These are phyloP conservation scores for Theocolax elegans DNA, from an alignment of 1,140 invertebrate species.

Conservation along the genomic window DNA sequence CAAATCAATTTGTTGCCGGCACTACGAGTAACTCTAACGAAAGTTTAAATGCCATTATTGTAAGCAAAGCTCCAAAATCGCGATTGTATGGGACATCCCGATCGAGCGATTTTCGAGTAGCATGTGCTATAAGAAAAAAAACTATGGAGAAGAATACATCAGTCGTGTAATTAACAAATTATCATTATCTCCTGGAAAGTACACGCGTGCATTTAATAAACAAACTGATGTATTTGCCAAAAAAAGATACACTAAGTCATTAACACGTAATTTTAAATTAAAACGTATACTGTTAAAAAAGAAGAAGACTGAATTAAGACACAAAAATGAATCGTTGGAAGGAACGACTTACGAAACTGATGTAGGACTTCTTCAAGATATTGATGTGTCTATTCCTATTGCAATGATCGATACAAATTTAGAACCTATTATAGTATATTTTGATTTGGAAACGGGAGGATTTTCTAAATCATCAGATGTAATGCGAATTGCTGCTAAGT, in stretches of 20 bases:
- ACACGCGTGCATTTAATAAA: background rate
- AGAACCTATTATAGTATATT: slow-evolving; percentile 32
- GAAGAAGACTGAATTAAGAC: slow-evolving; percentile 24
- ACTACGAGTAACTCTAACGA: slow-evolving; percentile 38
- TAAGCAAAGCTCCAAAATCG: slow-evolving; percentile 37
- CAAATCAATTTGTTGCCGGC: slow-evolving; percentile 19
- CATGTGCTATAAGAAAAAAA: slow-evolving; percentile 18
- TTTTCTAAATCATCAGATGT: slow-evolving; percentile 28
- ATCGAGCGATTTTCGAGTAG: slow-evolving; percentile 15
- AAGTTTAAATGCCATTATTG: slow-evolving; percentile 36
- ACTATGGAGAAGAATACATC: background rate
- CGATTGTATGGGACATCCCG: slow-evolving; percentile 28
- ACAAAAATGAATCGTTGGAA: slow-evolving; percentile 31
- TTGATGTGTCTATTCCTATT: background rate
- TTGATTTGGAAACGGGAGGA: slow-evolving; percentile 36
- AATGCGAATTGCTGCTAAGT: slow-evolving; percentile 28
- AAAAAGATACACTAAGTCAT: background rate
- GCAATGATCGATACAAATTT: slow-evolving; percentile 14
- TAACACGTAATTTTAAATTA: slow-evolving; percentile 3
- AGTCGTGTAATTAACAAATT: slow-evolving; percentile 16
- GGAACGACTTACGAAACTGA: slow-evolving; percentile 32
- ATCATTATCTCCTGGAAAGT: slow-evolving; percentile 9
- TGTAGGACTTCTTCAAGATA: slow-evolving; percentile 9
- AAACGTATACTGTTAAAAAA: slow-evolving; percentile 31
- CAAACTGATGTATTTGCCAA: background rate